These are phyloP conservation scores for Pangasius sanitwongsei DNA, from an alignment of 2,797 vertebrate genomes.

Conservation along the genomic window DNA sequence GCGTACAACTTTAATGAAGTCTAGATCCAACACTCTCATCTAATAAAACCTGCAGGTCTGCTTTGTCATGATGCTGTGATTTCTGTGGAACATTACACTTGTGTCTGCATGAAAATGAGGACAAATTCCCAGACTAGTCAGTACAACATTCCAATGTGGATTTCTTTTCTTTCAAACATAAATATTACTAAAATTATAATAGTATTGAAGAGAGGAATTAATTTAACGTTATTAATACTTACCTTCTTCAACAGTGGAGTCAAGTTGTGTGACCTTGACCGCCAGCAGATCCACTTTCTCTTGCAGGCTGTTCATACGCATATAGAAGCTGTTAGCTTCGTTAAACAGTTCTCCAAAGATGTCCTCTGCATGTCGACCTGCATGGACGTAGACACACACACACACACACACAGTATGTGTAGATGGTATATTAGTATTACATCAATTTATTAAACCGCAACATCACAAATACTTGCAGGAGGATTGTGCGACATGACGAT, in stretches of 20 bases:
- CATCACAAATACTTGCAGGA: too few relatives aligned
- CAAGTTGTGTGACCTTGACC: slow-evolving; percentile 80
- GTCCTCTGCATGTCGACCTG: slow-evolving; percentile 79
- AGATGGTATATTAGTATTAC: too few relatives aligned
- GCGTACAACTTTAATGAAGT: neutral
- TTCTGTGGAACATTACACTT: neutral
- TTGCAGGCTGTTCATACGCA: slow-evolving; percentile 79
- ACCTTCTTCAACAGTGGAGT: slow-evolving; percentile 83
- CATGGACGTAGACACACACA: neutral
- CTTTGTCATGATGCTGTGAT: neutral
- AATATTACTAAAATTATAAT: neutral
- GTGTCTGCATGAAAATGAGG: too few relatives aligned
- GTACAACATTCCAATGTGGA: neutral
- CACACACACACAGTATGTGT: neutral
- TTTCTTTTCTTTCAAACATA: neutral
- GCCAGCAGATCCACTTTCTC: slow-evolving; percentile 81
- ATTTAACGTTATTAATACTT: slow-evolving; percentile 24
- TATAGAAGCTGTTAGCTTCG: slow-evolving; percentile 80
- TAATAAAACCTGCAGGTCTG: neutral
- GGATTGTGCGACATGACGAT: too few relatives aligned
- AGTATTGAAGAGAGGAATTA: neutral
- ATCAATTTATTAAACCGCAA: too few relatives aligned
- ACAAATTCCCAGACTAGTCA: neutral
- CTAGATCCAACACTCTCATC: too few relatives aligned
- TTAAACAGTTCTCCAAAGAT: slow-evolving; percentile 83